These are phyloP conservation scores for Caenorhabditis panamensis DNA, from an alignment of 2,888 invertebrate genomes.

Conservation along the genomic window DNA sequence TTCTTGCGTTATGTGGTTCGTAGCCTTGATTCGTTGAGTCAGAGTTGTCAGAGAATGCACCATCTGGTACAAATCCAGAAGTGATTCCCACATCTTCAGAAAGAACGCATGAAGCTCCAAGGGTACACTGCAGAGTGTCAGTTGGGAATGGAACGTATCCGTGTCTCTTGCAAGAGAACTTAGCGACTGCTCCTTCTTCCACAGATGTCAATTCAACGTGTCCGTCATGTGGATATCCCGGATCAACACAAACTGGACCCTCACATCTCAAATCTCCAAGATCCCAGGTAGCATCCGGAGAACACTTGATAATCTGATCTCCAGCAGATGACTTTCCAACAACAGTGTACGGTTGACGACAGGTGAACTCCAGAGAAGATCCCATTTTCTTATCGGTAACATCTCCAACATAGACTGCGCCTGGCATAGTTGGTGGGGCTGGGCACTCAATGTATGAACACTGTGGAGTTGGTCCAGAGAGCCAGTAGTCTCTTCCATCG, in stretches of 20 bases:
- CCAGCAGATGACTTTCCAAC: slow-evolving; percentile 93
- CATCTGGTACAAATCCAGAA: slow-evolving; percentile 93
- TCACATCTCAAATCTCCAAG: slow-evolving; percentile 96
- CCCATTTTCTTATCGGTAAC: slow-evolving; percentile 84
- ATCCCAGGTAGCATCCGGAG: slow-evolving; percentile 95
- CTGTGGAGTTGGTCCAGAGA: slow-evolving; percentile 77
- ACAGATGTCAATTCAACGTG: slow-evolving; percentile 87
- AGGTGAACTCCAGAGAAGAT: slow-evolving; percentile 95
- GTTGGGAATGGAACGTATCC: slow-evolving; percentile 82
- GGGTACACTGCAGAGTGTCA: slow-evolving; percentile 74
- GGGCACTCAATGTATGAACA: slow-evolving; percentile 87
- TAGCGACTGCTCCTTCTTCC: slow-evolving; percentile 89
- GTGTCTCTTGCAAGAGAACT: slow-evolving; percentile 91
- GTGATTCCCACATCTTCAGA: slow-evolving; percentile 92
- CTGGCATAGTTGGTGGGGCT: slow-evolving; percentile 91
- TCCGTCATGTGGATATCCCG: slow-evolving; percentile 94
- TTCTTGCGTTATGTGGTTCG: slow-evolving; percentile 82
- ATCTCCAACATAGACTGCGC: slow-evolving; percentile 89
- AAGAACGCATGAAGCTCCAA: slow-evolving; percentile 93
- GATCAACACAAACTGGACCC: slow-evolving; percentile 96
- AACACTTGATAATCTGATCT: slow-evolving; percentile 92
- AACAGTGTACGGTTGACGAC: slow-evolving; percentile 92
- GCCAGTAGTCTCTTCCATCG: slow-evolving; percentile 82
- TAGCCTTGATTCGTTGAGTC: slow-evolving; percentile 85
- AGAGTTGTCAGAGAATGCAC: slow-evolving; percentile 90